phyloP scores from a whole-genome alignment of 2,113 vertebrate species.

The Petrocephalus microphthalmus region DNA sequence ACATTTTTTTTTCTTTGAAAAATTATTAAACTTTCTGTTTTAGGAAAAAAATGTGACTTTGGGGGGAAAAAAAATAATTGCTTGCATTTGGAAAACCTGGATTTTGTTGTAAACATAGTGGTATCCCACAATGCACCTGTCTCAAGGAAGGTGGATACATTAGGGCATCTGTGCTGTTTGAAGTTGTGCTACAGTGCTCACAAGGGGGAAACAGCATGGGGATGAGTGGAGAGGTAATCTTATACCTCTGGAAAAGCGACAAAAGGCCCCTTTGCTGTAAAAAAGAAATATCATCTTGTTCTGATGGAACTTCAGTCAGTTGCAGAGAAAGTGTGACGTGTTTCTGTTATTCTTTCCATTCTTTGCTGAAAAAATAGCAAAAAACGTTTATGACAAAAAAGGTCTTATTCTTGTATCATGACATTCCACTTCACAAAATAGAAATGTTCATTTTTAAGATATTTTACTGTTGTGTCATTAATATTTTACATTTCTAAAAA shows the following conservation, averaged over 20 bases:
- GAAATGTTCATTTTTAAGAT: constrained; percentile 27
- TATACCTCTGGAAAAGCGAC: neutral
- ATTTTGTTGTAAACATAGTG: constrained; percentile 13
- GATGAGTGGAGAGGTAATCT: constrained; percentile 12
- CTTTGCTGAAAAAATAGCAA: neutral
- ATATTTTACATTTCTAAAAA: constrained; percentile 33
- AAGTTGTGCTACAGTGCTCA: neutral
- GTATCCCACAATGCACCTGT: constrained; percentile 10
- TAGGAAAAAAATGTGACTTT: constrained; percentile 42
- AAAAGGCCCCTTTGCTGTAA: neutral
- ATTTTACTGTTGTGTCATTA: constrained; percentile 28
- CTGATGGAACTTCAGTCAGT: neutral
- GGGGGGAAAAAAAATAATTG: constrained; percentile 30
- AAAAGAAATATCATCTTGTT: neutral
- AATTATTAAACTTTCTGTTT: constrained; percentile 46
- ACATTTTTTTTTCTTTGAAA: constrained; percentile 24
- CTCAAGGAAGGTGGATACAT: constrained; percentile 10
- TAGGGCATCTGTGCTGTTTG: constrained; percentile 6
- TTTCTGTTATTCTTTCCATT: constrained; percentile 9
- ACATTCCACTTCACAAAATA: constrained; percentile 37
- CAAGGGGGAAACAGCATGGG: neutral
- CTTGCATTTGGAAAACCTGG: constrained; percentile 32
- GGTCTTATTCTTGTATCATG: constrained; percentile 37
- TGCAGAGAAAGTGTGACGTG: neutral
- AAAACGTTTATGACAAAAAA: neutral